Evolutionary conservation across 2,113 vertebrate genomes (phyloP).

Genomic region (Pontoporia blainvillei): DNA sequence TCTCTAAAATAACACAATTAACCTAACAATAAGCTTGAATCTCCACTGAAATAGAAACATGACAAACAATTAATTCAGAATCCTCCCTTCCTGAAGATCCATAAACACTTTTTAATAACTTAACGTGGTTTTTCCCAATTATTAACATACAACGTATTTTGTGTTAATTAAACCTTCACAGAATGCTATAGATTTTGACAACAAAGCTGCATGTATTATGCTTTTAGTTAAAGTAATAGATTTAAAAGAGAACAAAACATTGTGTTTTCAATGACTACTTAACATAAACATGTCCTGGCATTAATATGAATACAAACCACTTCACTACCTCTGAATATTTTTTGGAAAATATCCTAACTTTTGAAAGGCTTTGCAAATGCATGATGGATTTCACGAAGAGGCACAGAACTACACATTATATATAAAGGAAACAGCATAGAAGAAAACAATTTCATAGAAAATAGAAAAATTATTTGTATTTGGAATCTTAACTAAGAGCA

Average conservation of each 20-base stretch:
- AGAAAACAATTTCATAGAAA: not conserved
- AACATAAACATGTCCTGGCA: not conserved
- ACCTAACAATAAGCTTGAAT: not conserved
- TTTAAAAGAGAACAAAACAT: not conserved
- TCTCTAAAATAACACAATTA: not conserved
- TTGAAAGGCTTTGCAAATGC: not conserved
- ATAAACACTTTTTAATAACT: not conserved
- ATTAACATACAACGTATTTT: not conserved
- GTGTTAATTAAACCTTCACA: not conserved
- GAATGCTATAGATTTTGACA: not conserved
- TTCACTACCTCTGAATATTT: not conserved
- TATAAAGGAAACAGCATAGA: not conserved
- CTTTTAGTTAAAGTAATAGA: not conserved
- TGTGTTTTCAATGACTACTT: not conserved
- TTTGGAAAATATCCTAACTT: not conserved
- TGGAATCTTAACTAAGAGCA: not conserved
- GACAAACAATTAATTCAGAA: not conserved
- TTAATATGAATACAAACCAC: not conserved
- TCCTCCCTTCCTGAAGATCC: not conserved
- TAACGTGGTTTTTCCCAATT: not conserved
- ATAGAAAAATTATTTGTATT: not conserved
- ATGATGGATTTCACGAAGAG: not conserved
- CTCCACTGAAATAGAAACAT: constrained; percentile 25
- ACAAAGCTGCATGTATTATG: not conserved
- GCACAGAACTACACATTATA: not conserved